phyloP scores from a whole-genome alignment of 1,140 invertebrate genomes.

The Meloidogyne hapla region DNA sequence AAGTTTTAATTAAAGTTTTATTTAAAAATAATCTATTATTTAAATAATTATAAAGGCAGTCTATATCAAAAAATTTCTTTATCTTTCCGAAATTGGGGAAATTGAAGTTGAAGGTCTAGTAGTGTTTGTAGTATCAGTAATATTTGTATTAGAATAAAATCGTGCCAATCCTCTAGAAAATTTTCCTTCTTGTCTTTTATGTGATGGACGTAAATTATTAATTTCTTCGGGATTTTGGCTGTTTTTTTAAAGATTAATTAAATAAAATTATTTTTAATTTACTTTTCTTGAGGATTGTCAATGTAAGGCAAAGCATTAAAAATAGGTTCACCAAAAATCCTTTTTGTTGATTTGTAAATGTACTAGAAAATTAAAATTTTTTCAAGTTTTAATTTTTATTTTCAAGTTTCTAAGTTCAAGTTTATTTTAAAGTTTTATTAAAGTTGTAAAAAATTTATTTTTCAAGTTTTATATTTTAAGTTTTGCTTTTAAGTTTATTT shows the following conservation, averaged over 20 bases:
- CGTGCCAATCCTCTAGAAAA: not conserved
- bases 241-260: no score
- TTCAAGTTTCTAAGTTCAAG: not conserved
- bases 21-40: no score
- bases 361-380: constrained; percentile 40
- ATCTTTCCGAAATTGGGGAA: no score
- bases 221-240: no score
- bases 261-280: no score
- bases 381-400: not conserved
- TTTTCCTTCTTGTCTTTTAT: not conserved
- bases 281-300: not conserved
- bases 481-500: constrained; percentile 6
- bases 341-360: constrained; percentile 61
- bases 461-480: not conserved
- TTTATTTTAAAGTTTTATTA: no score
- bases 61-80: no score
- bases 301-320: constrained; percentile 51
- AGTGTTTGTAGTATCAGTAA: no score
- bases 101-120: no score
- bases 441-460: no score
- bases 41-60: no score
- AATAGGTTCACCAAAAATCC: constrained; percentile 58
- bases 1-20: no score
- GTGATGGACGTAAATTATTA: not conserved
- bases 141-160: not conserved